These are phyloP conservation scores for Dendrocincla tyrannina DNA, from an alignment of 2,797 vertebrate genomes.

Conservation along the genomic window DNA sequence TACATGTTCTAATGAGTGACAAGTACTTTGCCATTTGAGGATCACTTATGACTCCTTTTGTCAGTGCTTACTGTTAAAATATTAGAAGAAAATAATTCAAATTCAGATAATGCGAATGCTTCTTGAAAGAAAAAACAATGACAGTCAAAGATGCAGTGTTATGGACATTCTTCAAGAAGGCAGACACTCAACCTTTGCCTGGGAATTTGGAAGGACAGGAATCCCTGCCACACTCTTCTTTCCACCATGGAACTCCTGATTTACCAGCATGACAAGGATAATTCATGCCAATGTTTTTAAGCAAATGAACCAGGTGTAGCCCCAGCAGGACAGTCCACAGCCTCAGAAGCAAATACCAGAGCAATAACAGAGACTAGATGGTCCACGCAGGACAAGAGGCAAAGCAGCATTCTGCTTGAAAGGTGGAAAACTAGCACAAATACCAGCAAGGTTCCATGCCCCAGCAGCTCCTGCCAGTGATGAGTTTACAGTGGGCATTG, in stretches of 20 bases:
- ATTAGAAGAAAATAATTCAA: background rate
- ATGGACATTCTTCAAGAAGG: background rate
- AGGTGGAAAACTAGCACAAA: background rate
- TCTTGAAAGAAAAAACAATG: background rate
- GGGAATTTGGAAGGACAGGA: background rate
- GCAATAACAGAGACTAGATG: background rate
- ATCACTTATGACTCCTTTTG: background rate
- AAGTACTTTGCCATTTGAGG: background rate
- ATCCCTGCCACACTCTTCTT: background rate
- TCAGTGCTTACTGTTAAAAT: background rate
- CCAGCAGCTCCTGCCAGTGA: background rate
- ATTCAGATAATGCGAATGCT: background rate
- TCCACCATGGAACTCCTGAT: background rate
- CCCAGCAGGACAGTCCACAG: background rate
- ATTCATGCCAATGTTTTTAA: background rate
- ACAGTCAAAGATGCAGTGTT: background rate
- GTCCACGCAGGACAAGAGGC: background rate
- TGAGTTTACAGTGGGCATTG: background rate
- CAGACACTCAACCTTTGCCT: background rate
- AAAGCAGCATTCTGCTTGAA: background rate
- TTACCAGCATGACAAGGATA: background rate
- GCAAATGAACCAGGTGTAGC: background rate
- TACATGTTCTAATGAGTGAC: background rate
- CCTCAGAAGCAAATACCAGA: background rate
- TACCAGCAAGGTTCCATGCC: background rate